Conservation (phyloP, 2,888 invertebrate species). For the Craniophora ligustri region DNA sequence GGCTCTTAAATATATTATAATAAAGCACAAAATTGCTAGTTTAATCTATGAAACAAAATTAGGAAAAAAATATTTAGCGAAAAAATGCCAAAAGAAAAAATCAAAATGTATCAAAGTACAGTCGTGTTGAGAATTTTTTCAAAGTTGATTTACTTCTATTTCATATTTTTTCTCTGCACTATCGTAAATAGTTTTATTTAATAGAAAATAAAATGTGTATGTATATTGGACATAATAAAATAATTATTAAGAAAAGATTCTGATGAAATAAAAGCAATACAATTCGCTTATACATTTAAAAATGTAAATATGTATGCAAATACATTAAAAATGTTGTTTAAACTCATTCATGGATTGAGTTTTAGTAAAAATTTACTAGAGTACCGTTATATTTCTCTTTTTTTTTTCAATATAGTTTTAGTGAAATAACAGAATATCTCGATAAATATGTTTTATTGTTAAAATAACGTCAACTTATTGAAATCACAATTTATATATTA, state of each 20-base stretch:
- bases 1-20: slow-evolving; percentile 61
- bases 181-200: slow-evolving; percentile 47
- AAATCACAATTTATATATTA: no score
- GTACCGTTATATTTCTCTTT: slow-evolving; percentile 9
- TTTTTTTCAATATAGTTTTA: slow-evolving; percentile 5
- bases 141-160: slow-evolving; percentile 36
- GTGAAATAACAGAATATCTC: no score
- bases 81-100: slow-evolving; percentile 59
- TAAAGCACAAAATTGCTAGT: slow-evolving; percentile 53
- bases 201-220: slow-evolving; percentile 50
- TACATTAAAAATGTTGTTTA: slow-evolving; percentile 58
- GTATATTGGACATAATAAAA: slow-evolving; percentile 57
- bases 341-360: slow-evolving; percentile 68
- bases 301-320: slow-evolving; percentile 64
- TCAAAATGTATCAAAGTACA: slow-evolving; percentile 53
- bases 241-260: slow-evolving; percentile 44
- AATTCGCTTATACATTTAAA: slow-evolving; percentile 72
- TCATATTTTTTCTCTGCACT: slow-evolving; percentile 27
- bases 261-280: slow-evolving; percentile 74
- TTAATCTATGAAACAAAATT: slow-evolving; percentile 52
- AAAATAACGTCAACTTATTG: background rate
- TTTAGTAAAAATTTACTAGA: slow-evolving; percentile 45
- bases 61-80: slow-evolving; percentile 55
- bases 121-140: slow-evolving; percentile 46
- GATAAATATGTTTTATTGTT: no score